Evolutionary conservation across 1,140 invertebrate species (phyloP), one percentile per base, ranked within the genome.

Genomic region (Bombus haemorrhoidalis): DNA sequence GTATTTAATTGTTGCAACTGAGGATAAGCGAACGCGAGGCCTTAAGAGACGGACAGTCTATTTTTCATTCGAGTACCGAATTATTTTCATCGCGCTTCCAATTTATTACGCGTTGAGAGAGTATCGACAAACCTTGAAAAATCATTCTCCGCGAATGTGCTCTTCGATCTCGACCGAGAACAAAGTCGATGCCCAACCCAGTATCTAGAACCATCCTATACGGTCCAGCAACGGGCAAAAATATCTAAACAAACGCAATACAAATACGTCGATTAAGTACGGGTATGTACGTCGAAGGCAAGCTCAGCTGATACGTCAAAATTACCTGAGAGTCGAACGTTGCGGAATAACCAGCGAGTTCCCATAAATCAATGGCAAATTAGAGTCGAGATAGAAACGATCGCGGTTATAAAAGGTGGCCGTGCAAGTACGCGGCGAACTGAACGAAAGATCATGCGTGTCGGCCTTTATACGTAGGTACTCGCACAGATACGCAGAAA

Each of bases 341-440:
- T 81, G 71, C 47, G 34, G 37, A 25, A 47, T 32, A 43, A 69
- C 22, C 25, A 25, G 22, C 22, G 47, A 71, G 47, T 57, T 69
- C 25, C 25, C 82, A 77, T 79, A 78, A 84, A 84, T 84, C 82
- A 84, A 57, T 57, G 82, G 53, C 47, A 78, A 84, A 84, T 79
- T 84, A 78, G 82, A 84, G 71, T 43, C 57, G 41, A 82, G n/a
- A 39, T 41, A 64, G 71, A 47, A 82, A 76, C 72, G 68, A 22
- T 41, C 32, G 37, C 39, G 41, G 75, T 82, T 64, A 64, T 64
- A 82, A 57, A 72, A 41, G 18, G 37, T 25, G n/a, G 10, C 47
- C 47, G 47, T 53, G 18, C 47, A 53, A 18, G 47, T 18, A 18
- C 47, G 47, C 18, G 68, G 37, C 18, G 13, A 32, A 57, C 43